Percentiles rank a stretch among this genome's conserved stretches.
Evolutionary conservation across 2,113 vertebrate genomes (phyloP).

Genomic region (Columba livia): DNA sequence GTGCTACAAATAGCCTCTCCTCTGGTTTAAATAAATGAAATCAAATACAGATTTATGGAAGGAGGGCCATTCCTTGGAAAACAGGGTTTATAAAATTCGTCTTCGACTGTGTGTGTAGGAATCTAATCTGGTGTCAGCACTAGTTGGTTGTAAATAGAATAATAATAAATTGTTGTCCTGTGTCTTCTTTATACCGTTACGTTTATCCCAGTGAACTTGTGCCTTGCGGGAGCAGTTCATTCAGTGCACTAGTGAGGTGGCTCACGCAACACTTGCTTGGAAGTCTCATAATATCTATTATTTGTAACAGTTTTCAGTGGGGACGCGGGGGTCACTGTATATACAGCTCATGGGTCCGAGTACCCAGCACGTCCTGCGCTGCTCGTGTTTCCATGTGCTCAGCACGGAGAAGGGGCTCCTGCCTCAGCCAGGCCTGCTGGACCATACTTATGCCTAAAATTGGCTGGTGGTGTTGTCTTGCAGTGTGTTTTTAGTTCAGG

Average conservation of each 20-base stretch:
- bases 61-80: background rate
- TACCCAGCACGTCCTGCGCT: background rate
- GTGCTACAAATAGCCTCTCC: background rate
- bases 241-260: rapidly evolving
- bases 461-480: background rate
- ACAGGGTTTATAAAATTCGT: background rate
- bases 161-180: background rate
- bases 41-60: background rate
- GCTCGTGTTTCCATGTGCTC: background rate
- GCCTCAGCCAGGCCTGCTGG: background rate
- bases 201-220: background rate
- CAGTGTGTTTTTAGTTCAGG: background rate
- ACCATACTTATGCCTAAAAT: no score
- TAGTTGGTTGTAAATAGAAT: background rate
- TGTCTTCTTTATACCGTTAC: background rate
- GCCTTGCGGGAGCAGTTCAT: no score
- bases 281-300: background rate
- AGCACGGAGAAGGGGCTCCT: background rate
- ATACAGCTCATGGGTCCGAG: no score
- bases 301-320: background rate
- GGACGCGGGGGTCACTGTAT: background rate
- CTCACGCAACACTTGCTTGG: background rate
- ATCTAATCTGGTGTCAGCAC: background rate
- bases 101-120: background rate
- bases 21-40: background rate